Conservation (phyloP, 2,888 invertebrate species). For the Coronaproctus castanopsis region DNA sequence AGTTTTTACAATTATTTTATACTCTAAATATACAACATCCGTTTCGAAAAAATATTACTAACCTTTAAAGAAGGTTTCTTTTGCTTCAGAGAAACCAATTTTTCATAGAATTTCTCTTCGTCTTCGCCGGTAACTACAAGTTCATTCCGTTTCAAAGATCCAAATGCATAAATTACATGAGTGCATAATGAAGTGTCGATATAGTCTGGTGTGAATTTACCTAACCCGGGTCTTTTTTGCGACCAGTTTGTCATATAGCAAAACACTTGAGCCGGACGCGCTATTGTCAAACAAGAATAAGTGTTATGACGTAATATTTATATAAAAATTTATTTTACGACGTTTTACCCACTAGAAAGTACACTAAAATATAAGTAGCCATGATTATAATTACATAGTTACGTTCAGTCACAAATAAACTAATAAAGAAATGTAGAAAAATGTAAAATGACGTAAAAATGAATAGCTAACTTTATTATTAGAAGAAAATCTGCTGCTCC, state of each 20-base stretch:
- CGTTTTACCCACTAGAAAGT: too few species aligned
- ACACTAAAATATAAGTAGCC: too few species aligned
- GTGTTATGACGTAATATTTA: too few species aligned
- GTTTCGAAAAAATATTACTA: too few species aligned
- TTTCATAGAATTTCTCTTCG: conserved; percentile 55
- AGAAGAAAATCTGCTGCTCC: too few species aligned
- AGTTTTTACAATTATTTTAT: too few species aligned
- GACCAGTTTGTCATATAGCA: conserved; percentile 97
- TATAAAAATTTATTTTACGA: background rate
- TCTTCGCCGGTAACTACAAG: conserved; percentile 64
- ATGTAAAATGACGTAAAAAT: too few species aligned
- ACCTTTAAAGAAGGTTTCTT: conserved; percentile 75
- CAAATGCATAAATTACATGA: conserved; percentile 87
- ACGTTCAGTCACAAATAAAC: too few species aligned
- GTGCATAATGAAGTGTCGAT: conserved; percentile 78
- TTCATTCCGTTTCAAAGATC: conserved; percentile 67
- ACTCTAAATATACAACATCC: too few species aligned
- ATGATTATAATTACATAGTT: too few species aligned
- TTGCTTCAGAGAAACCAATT: conserved; percentile 64
- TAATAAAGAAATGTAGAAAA: too few species aligned
- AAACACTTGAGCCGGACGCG: conserved; percentile 65
- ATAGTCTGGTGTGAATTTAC: conserved; percentile 73
- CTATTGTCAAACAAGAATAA: conserved; percentile 29
- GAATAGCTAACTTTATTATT: too few species aligned
- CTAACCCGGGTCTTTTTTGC: conserved; percentile 67